phyloP scores from a whole-genome alignment of 1,140 invertebrate genomes.

The Panulirus ornatus region DNA sequence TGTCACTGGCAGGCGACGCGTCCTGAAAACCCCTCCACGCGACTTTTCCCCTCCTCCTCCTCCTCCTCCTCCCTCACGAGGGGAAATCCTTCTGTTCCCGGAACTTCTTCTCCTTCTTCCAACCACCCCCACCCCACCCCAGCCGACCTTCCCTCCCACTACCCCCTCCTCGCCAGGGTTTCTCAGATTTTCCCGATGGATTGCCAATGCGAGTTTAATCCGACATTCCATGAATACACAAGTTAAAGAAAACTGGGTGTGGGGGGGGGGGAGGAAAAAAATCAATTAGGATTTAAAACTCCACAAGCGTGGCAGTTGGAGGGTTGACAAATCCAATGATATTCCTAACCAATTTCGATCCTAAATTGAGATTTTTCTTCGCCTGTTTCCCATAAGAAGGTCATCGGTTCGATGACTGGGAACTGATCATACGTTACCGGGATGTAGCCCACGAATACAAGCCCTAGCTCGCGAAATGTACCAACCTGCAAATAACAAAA shows the following conservation, averaged over 20 bases:
- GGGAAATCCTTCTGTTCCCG: background rate
- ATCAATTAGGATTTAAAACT: constrained; percentile 42
- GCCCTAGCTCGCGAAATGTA: too few relatives aligned
- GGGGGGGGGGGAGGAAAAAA: too few relatives aligned
- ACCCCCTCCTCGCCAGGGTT: background rate
- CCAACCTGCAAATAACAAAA: too few relatives aligned
- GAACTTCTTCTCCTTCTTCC: background rate
- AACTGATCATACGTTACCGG: too few relatives aligned
- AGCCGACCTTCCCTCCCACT: background rate
- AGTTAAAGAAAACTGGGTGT: constrained; percentile 40
- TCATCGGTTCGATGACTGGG: too few relatives aligned
- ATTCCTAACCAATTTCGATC: background rate
- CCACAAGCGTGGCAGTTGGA: background rate
- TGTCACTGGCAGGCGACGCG: background rate
- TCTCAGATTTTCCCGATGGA: background rate
- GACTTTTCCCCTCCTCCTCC: constrained; percentile 15
- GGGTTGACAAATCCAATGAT: background rate
- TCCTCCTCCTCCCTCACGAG: background rate
- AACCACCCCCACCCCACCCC: too few relatives aligned
- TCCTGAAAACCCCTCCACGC: constrained; percentile 1
- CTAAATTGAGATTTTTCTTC: background rate
- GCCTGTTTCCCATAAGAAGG: background rate
- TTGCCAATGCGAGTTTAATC: constrained; percentile 28
- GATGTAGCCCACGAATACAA: too few relatives aligned
- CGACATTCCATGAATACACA: constrained; percentile 31